Base-by-base conservation (phyloP, 2,888 invertebrate species). In the Asteroscopus sphinx region DNA sequence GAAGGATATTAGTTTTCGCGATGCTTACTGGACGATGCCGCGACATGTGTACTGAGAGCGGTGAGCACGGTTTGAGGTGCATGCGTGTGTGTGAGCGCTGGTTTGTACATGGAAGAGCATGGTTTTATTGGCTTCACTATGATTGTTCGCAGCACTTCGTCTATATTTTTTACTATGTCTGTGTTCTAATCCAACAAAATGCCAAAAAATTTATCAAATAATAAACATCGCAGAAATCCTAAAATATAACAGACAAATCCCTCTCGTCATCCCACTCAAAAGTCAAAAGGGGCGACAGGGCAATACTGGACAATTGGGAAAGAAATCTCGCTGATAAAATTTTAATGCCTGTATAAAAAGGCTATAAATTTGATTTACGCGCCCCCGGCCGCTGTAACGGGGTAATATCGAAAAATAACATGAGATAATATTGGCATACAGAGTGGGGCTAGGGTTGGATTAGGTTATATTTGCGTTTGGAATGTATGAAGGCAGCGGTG, bases 351-450 rank as follows among this genome's bases (percentile, higher is more conserved):
- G 90, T 90, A 93, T 94, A 93, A 93, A 94, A 93, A 87, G 89
- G 90, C 90, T 79, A 93, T 94, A 93, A 94, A 93, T 92, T 92
- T 93, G 94, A 94, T 94, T 93, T 93, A 93, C 89, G 92, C 78
- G 82, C 82, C 88, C 88, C 85, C 79, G 80, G 77, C 79, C 89
- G 88, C 87, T 86, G 87, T 89, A 91, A 91, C 85, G 88, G 92
- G 91, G 93, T 93, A 92, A 93, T 93, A 92, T 92, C 90, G 91
- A 87, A 89, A 91, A 91, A 92, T 91, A 92, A 92, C 93, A 91
- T 83, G 89, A 90, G 90, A 92, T 93, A 92, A 93, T 91, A 91
- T 89, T 88, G 88, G 89, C 90, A 90, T 88, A 89, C 87, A 87
- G 81, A 83, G 82, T 82, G 85, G 87, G 89, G 89, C 45, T 73